Conservation (phyloP, 2,797 vertebrate species). For the Enteromius viviparus region DNA sequence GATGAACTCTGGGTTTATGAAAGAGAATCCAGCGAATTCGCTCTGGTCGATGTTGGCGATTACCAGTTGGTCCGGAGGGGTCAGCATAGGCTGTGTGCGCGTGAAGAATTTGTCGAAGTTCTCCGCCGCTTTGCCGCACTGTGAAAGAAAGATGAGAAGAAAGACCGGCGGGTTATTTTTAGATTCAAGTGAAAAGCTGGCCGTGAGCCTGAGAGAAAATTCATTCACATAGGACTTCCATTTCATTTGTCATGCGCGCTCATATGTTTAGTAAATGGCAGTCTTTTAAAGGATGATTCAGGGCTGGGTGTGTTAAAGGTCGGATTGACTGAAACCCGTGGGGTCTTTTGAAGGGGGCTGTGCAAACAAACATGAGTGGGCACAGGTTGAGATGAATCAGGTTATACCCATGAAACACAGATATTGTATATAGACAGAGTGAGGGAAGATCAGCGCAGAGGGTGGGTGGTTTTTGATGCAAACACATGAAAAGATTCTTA, state of each 20-base stretch:
- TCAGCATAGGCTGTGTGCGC: constrained; percentile 92
- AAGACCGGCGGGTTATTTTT: constrained; percentile 2
- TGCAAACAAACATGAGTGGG: constrained; percentile 32
- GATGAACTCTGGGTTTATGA: constrained; percentile 90
- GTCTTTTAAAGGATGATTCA: not conserved
- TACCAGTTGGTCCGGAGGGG: constrained; percentile 95
- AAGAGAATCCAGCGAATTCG: constrained; percentile 97
- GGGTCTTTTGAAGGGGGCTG: not conserved
- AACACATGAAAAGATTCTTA: constrained; percentile 31
- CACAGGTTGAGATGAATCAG: constrained; percentile 34
- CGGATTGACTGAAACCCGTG: not conserved
- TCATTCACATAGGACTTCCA: not conserved
- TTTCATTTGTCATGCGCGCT: not conserved
- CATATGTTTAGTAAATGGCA: not conserved
- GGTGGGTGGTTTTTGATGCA: constrained; percentile 32
- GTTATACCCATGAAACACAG: not conserved
- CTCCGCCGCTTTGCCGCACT: constrained; percentile 96
- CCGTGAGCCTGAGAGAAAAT: not conserved
- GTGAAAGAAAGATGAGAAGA: constrained; percentile 55
- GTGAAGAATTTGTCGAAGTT: constrained; percentile 99
- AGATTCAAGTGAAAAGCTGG: constrained; percentile 18
- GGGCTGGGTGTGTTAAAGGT: not conserved
- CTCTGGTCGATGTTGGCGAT: constrained; percentile 98
- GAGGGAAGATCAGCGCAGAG: not conserved
- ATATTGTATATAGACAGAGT: constrained; percentile 1